These are phyloP conservation scores for Sebastiscus tertius DNA, from an alignment of 2,797 vertebrate species.

Conservation along the genomic window DNA sequence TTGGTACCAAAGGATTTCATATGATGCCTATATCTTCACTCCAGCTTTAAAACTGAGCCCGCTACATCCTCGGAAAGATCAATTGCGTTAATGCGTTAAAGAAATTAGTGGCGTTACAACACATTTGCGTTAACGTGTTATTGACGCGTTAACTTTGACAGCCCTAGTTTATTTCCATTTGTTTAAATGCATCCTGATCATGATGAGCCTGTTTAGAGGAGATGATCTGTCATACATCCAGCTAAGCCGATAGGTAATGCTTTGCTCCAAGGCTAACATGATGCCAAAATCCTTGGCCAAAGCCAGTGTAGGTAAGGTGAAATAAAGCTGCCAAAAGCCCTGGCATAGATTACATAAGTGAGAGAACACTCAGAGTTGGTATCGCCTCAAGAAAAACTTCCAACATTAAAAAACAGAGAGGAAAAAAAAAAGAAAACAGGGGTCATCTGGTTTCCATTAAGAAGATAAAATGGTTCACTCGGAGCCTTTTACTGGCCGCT, in stretches of 20 bases:
- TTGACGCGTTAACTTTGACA: no score
- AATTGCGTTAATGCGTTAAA: no score
- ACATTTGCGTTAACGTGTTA: no score
- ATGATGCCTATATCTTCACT: no score
- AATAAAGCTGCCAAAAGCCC: slow-evolving; percentile 59
- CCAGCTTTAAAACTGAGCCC: no score
- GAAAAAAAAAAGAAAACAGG: slow-evolving; percentile 65
- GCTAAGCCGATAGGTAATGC: not conserved
- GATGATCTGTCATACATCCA: not conserved
- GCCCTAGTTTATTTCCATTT: not conserved
- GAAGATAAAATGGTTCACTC: slow-evolving; percentile 99
- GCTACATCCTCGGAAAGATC: no score
- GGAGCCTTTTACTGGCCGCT: slow-evolving; percentile 95
- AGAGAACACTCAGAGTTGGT: slow-evolving; percentile 68
- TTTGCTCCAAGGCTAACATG: slow-evolving; percentile 17
- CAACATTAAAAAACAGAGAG: slow-evolving; percentile 84
- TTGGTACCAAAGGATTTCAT: no score
- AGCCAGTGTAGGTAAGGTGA: slow-evolving; percentile 43
- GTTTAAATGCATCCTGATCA: not conserved
- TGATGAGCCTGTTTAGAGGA: slow-evolving; percentile 4
- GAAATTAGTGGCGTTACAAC: no score
- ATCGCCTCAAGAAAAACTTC: slow-evolving; percentile 89
- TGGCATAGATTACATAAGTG: slow-evolving; percentile 74
- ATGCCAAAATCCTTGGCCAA: slow-evolving; percentile 27
- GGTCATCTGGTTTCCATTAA: slow-evolving; percentile 99